Base-by-base conservation (phyloP, 2,797 vertebrate species). In the Lepus townsendii region DNA sequence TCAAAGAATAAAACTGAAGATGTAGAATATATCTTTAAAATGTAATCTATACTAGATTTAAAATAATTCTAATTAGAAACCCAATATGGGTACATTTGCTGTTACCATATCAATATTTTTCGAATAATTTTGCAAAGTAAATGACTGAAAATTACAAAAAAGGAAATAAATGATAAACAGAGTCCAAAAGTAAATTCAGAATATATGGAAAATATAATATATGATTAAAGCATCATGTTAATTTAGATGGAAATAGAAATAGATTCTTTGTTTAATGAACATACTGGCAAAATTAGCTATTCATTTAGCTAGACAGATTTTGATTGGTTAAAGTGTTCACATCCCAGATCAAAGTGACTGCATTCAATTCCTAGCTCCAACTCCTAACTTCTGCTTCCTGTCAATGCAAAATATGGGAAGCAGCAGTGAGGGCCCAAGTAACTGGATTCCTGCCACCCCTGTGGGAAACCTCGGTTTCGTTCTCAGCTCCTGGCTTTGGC, bases 21-120 rank as follows among this genome's bases (percentile, higher is more conserved):
- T 20, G 75, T n/a, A 52, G n/a, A 26, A 1, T 35, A 14, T 35
- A 84, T 66, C 4, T 77, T 93, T 72, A 50, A 94, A 79, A 60
- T 50, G 66, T 26, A 87, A 88, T 68, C 27, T 38, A 57, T 79
- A n/a, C 17, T 82, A 87, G 22, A 86, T 68, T 54, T 80, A 89
- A 93, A 35, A 5, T 68, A 88, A 86, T 79, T 94, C 50, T 91
- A 66, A 57, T 75, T 79, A 71, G 32, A 96, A 90, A 88, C 11
- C 5, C 17, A 80, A 92, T 87, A 68, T 60, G 63, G 4, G 1
- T 38, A 30, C 7, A 85, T 0, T 50, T 94, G 66, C 4, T 83
- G 1, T 68, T 82, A 19, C 11, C 30, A 12, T 72, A 50, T 60
- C 83, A 85, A 88, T 90, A 66, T 42, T 77, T 90, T 83, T 2